Conservation (phyloP, 2,888 invertebrate species). For the Nipponacmea schrenckii region DNA sequence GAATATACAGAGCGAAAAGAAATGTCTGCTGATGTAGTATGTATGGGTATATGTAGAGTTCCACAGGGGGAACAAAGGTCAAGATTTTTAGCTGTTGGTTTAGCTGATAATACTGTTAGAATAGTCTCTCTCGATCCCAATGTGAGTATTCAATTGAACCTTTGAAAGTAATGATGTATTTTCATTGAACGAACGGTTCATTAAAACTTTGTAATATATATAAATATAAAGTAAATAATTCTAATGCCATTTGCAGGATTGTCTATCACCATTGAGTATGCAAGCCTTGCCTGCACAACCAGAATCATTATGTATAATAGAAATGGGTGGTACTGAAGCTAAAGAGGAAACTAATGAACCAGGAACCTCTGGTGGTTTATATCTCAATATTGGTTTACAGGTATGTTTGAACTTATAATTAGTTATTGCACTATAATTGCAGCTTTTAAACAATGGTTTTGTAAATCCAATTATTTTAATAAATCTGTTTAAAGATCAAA, state of each 20-base stretch:
- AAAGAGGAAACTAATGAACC: constrained; percentile 71
- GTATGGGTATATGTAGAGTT: constrained; percentile 97
- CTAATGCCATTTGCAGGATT: constrained; percentile 75
- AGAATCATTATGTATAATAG: constrained; percentile 96
- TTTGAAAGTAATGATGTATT: not conserved
- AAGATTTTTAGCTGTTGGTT: constrained; percentile 94
- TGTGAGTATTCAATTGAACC: constrained; percentile 70
- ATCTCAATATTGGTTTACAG: constrained; percentile 94
- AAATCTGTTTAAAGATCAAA: no score
- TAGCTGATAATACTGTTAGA: constrained; percentile 95
- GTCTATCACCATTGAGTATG: constrained; percentile 93
- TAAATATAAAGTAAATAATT: no score
- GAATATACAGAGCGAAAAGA: constrained; percentile 98
- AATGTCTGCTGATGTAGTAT: constrained; percentile 95
- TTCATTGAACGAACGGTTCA: no score
- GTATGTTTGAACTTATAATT: constrained; percentile 43
- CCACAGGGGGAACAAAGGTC: constrained; percentile 94
- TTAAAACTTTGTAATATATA: no score
- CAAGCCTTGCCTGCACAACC: constrained; percentile 95
- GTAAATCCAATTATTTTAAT: no score
- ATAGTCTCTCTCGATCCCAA: constrained; percentile 97
- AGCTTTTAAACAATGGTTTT: no score
- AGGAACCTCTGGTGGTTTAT: constrained; percentile 79
- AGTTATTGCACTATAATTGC: no score
- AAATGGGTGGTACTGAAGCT: constrained; percentile 76